These are phyloP conservation scores for Trachemys scripta DNA, from an alignment of 2,113 vertebrate species.

Conservation along the genomic window DNA sequence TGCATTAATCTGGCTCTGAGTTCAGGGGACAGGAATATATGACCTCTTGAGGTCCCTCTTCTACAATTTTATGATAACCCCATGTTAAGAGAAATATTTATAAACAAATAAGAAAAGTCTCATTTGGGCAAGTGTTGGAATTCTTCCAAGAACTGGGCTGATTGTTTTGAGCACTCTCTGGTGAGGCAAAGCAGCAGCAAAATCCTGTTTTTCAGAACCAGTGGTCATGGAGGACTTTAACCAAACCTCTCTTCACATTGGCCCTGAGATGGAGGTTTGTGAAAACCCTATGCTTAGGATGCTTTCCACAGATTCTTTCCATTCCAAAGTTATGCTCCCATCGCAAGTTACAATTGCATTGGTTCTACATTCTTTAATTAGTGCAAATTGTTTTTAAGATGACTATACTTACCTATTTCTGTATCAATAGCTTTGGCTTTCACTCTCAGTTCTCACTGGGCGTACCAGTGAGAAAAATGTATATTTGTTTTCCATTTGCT, in stretches of 20 bases:
- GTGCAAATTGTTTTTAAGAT: background rate
- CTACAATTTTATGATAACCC: background rate
- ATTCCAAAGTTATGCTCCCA: background rate
- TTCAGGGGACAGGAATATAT: background rate
- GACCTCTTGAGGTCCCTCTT: background rate
- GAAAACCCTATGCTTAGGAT: background rate
- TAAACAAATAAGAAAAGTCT: background rate
- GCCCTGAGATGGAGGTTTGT: background rate
- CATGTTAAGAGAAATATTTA: background rate
- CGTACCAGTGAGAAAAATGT: background rate
- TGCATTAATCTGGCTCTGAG: no score
- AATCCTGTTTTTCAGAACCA: background rate
- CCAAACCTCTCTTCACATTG: background rate
- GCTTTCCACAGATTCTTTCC: background rate
- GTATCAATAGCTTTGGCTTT: background rate
- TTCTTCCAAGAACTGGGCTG: background rate
- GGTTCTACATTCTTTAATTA: background rate
- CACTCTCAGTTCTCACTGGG: no score
- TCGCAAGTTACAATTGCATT: background rate
- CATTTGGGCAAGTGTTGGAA: background rate
- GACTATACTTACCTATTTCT: fast-evolving
- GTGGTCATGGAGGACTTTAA: background rate
- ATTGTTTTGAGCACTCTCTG: background rate
- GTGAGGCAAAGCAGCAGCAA: background rate
- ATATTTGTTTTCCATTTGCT: background rate